phyloP scores from a whole-genome alignment of 2,797 vertebrate species.

The Orientallactaga sibirica region DNA sequence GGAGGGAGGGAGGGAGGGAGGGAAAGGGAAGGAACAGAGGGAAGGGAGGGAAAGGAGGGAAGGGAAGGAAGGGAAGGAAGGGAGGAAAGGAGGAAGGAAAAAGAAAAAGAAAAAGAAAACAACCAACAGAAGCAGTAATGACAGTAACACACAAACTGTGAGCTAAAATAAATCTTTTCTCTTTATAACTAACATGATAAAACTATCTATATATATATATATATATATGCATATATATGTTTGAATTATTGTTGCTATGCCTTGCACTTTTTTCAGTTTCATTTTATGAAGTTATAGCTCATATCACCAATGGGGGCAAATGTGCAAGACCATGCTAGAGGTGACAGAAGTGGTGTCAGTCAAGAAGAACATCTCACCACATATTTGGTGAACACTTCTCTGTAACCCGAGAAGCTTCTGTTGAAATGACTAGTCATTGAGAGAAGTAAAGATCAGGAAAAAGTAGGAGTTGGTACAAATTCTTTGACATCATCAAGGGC shows the following conservation, averaged over 20 bases:
- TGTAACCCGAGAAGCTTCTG: not conserved
- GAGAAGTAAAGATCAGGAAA: slow-evolving; percentile 54
- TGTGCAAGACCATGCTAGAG: not conserved
- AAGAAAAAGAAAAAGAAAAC: not conserved
- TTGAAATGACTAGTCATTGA: slow-evolving; percentile 12
- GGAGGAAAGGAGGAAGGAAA: too few species aligned
- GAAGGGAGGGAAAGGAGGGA: not conserved
- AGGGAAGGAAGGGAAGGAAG: not conserved
- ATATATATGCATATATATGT: not conserved
- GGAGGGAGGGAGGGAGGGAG: too few species aligned
- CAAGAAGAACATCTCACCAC: not conserved
- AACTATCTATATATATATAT: too few species aligned
- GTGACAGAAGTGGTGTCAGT: not conserved
- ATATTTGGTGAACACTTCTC: not conserved
- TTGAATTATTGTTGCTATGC: not conserved
- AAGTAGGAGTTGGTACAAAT: slow-evolving; percentile 30
- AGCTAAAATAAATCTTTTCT: not conserved
- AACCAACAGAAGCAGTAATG: not conserved
- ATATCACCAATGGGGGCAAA: not conserved
- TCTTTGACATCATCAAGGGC: slow-evolving; percentile 26
- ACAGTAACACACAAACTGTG: not conserved
- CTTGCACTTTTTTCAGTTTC: not conserved
- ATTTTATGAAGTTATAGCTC: slow-evolving; percentile 38
- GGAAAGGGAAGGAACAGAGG: not conserved
- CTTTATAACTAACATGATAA: not conserved